phyloP scores from a whole-genome alignment of 2,888 invertebrate species.

The Eurytoma adleriae region DNA sequence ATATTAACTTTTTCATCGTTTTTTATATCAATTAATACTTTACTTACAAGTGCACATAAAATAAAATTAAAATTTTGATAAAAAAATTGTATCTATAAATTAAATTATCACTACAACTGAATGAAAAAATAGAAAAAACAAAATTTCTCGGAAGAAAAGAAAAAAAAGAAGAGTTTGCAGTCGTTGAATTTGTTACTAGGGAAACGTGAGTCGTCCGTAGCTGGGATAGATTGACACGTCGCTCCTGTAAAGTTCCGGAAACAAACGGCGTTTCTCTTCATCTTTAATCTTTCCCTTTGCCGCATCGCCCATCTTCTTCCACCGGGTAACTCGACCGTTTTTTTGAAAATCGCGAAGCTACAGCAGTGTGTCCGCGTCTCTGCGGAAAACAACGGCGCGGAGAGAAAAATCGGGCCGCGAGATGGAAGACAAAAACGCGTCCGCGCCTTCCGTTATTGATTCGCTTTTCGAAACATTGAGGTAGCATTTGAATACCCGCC shows the following conservation, averaged over 20 bases:
- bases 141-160: background rate
- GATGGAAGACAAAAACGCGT: background rate
- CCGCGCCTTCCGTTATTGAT: conserved; percentile 9
- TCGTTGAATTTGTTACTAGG: conserved; percentile 78
- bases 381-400: background rate
- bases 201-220: conserved; percentile 78
- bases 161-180: background rate
- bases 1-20: too few species aligned
- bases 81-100: too few species aligned
- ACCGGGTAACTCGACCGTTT: background rate
- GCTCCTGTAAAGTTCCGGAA: conserved; percentile 78
- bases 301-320: background rate
- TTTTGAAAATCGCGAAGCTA: background rate
- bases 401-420: background rate
- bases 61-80: too few species aligned
- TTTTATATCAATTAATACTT: too few species aligned
- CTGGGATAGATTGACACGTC: conserved; percentile 82
- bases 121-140: too few species aligned
- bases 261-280: conserved; percentile 42
- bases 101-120: too few species aligned
- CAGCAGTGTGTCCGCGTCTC: background rate
- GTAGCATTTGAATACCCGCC: conserved; percentile 21
- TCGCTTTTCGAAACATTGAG: conserved; percentile 5
- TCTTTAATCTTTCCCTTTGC: background rate
- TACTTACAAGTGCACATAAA: too few species aligned